Base-by-base conservation (phyloP, 1,140 invertebrate genomes). In the Bacillus rossius region DNA sequence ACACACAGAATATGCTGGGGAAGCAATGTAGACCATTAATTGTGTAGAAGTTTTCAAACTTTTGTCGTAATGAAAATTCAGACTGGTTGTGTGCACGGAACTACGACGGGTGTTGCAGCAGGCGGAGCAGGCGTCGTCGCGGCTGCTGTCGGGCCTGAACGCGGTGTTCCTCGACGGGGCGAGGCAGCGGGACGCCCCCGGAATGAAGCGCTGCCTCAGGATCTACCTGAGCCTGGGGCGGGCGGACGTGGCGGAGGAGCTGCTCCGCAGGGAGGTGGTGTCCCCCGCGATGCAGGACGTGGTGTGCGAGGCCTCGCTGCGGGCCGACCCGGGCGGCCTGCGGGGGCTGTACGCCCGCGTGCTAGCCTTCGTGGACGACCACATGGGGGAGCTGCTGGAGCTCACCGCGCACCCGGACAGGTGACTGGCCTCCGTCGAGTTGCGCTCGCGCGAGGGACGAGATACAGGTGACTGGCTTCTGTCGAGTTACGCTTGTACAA, bases 261-360 rank as follows among this genome's bases (percentile, higher is more conserved):
- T 88, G 1, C 84, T 91, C 57, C 78, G 82, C 55, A 81, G 84
- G 59, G 80, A 88, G 69, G 78, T 91, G 40, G 81, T 94, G 13
- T 79, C 81, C 19, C 86, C 88, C 14, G 80, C 81, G 47, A 78
- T 95, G 73, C 79, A 85, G 62, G 76, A 83, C 62, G 79, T 92
- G 19, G 87, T 94, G n/a, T 84, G 79, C 67, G 87, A 93, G 69
- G 78, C 83, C 48, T 81, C 83, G 57, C 74, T 93, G 43, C 82
- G 87, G 65, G 81, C 77, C 65, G 83, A 85, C 57, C 80, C 83
- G n/a, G 77, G 85, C 61, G 88, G 88, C 17, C 71, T 94, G 7
- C 75, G 84, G 62, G 86, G 84, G 58, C 83, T 93, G 64, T 94
- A 88, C 72, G 69, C 78, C n/a, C 84, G 82, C 72, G 78, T 92